These are phyloP conservation scores for Octodonta nipae DNA, from an alignment of 2,888 invertebrate genomes.

Conservation along the genomic window DNA sequence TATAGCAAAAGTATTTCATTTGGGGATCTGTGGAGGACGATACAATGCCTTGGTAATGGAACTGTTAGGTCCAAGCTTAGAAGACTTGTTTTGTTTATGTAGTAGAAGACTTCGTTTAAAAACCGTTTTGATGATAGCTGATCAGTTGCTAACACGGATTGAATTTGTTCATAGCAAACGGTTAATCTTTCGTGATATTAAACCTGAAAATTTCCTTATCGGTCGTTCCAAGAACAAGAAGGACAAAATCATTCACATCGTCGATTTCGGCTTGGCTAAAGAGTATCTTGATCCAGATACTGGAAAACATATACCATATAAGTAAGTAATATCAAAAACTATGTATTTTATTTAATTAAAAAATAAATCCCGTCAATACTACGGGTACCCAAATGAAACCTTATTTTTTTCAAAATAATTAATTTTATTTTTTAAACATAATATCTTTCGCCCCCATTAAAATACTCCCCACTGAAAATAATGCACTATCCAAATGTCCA, in stretches of 20 bases:
- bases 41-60: constrained; percentile 66
- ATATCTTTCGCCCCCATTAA: no score
- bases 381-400: no score
- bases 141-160: constrained; percentile 78
- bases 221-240: constrained; percentile 93
- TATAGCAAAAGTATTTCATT: constrained; percentile 59
- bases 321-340: constrained; percentile 17
- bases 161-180: constrained; percentile 99
- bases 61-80: constrained; percentile 56
- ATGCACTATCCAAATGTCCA: no score
- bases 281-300: constrained; percentile 99
- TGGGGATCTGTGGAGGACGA: constrained; percentile 56
- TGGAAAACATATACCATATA: constrained; percentile 98
- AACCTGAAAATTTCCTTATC: constrained; percentile 99
- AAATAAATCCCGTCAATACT: neutral
- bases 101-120: constrained; percentile 57
- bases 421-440: no score
- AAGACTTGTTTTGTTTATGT: constrained; percentile 60
- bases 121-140: constrained; percentile 59
- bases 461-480: no score
- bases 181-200: constrained; percentile 97
- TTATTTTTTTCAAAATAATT: no score
- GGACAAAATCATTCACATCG: constrained; percentile 98
- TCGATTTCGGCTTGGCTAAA: constrained; percentile 99
- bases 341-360: neutral